A percentile compares a stretch with the other conserved stretches of the same genome.
Evolutionary conservation across 2,888 invertebrate genomes (phyloP).

Genomic region (Graphium colonna): DNA sequence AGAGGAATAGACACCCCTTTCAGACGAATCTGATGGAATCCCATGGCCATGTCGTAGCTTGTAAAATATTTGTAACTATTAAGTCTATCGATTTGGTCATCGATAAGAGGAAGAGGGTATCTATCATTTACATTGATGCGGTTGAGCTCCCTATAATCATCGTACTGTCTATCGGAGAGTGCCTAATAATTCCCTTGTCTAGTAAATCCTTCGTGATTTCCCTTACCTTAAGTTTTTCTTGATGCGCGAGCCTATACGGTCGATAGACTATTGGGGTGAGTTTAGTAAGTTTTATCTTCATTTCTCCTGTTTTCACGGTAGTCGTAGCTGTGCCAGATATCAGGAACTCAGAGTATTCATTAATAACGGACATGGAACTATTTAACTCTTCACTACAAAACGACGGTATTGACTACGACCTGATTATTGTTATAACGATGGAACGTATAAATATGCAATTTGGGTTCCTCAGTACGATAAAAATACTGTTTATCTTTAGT

Average conservation of each 20-base stretch:
- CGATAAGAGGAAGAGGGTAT: conserved; percentile 24
- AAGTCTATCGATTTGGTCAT: too few relatives aligned
- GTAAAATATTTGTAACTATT: conserved; percentile 24
- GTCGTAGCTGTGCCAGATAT: background rate
- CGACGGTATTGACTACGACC: background rate
- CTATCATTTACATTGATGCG: conserved; percentile 25
- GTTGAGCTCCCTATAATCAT: conserved; percentile 31
- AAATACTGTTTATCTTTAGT: conserved; percentile 26
- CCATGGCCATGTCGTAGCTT: conserved; percentile 19
- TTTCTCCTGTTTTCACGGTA: conserved; percentile 1
- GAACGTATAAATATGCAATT: too few relatives aligned
- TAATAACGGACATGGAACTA: background rate
- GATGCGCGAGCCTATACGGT: conserved; percentile 30
- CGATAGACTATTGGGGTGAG: conserved; percentile 27
- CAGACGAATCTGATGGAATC: conserved; percentile 22
- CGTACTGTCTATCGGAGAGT: conserved; percentile 29
- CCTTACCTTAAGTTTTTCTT: conserved; percentile 31
- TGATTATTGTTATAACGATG: background rate
- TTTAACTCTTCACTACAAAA: background rate
- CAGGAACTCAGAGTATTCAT: background rate
- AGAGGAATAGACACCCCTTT: too few relatives aligned
- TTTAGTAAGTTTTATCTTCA: conserved; percentile 21
- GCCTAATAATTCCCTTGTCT: conserved; percentile 28
- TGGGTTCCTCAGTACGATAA: background rate
- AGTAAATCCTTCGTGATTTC: conserved; percentile 29